Evolutionary conservation across 53 echinoderm and acorn worm genomes (phyloP).

Genomic region (Hippasteria phrygiana): DNA sequence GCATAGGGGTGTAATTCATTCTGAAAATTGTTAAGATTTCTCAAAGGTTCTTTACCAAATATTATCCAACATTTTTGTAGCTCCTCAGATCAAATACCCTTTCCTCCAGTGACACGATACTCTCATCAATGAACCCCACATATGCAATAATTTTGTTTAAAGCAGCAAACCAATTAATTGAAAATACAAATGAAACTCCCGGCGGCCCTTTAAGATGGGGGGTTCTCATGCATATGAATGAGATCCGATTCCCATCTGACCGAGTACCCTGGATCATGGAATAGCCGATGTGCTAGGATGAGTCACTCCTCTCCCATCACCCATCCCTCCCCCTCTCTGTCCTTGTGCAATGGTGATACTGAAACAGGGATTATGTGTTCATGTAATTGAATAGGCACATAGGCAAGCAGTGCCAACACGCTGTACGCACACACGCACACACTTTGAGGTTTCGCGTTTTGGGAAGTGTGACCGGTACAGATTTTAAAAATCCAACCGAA

Average conservation of each 20-base stretch:
- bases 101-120: no score
- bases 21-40: no score
- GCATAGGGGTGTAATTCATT: no score
- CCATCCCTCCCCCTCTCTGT: no score
- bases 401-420: slow-evolving; percentile 4
- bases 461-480: neutral
- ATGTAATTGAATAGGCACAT: slow-evolving; percentile 58
- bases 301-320: slow-evolving; percentile 30
- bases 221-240: slow-evolving; percentile 39
- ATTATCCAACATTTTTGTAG: no score
- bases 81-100: no score
- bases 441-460: neutral
- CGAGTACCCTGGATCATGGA: slow-evolving; percentile 60
- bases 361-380: slow-evolving; percentile 56
- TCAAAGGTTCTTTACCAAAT: no score
- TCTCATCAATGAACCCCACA: neutral
- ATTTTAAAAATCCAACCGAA: neutral
- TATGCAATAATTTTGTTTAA: neutral
- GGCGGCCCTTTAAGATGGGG: slow-evolving; percentile 16
- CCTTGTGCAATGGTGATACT: slow-evolving; percentile 45
- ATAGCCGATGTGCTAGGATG: slow-evolving; percentile 27
- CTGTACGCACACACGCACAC: neutral
- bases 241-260: slow-evolving; percentile 25
- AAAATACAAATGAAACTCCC: neutral
- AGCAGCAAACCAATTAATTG: neutral